phyloP scores from a whole-genome alignment of 2,113 vertebrate genomes.

The Todiramphus chloris region DNA sequence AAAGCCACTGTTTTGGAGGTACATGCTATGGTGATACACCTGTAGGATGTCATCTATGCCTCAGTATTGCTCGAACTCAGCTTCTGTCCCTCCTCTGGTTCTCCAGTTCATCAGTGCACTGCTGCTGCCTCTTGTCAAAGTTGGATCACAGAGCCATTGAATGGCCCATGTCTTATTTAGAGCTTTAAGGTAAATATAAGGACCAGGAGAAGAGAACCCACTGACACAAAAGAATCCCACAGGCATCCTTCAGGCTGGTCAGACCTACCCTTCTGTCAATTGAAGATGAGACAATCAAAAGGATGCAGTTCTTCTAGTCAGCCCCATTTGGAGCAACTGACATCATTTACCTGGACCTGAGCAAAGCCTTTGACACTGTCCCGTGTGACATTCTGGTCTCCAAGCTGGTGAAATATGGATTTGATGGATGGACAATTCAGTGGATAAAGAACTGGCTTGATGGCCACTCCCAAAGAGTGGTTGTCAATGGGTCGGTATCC shows the following conservation, averaged over 20 bases:
- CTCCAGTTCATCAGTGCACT: background rate
- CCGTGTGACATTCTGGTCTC: too few species aligned
- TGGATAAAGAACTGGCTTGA: too few species aligned
- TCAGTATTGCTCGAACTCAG: background rate
- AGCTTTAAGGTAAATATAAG: background rate
- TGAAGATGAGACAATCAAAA: background rate
- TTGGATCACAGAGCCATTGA: background rate
- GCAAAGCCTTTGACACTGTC: too few species aligned
- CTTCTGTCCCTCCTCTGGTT: background rate
- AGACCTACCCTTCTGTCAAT: background rate
- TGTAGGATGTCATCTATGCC: background rate
- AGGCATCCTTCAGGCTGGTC: background rate
- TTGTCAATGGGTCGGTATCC: too few species aligned
- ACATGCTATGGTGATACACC: background rate
- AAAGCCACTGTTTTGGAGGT: background rate
- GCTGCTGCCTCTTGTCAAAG: background rate
- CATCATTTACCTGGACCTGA: too few species aligned
- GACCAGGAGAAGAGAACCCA: background rate
- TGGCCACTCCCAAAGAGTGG: too few species aligned
- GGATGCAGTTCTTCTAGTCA: background rate
- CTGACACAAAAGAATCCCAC: too few species aligned
- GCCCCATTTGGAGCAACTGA: background rate
- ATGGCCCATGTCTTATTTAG: background rate
- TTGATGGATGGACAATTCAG: too few species aligned
- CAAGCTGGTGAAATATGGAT: too few species aligned